Evolutionary conservation across 2,888 invertebrate species (phyloP), one percentile per base, ranked within the genome.

Genomic region (Acanthosepion lycidas): DNA sequence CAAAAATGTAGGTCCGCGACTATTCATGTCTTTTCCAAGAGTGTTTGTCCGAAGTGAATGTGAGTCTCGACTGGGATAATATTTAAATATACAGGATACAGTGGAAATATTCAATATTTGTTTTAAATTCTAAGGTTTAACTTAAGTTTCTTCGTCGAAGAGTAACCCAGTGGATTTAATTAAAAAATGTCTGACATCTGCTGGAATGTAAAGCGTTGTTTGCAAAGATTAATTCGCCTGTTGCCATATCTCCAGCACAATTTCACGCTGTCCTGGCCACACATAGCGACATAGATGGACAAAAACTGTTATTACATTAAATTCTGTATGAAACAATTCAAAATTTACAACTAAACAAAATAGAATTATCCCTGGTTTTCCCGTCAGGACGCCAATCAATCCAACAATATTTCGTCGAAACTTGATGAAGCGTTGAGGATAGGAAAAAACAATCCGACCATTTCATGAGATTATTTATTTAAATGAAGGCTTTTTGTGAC

Each of bases 261-360:
- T 78, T 78, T 78, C 33, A 78, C 78, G 78, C 78, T 33, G 15
- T n/a, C 15, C 5, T 78, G 78, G 78, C 78, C 15, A 15, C 78
- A n/a, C 78, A 78, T n/a, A 78, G 78, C 78, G 33, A 78, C 78
- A n/a, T n/a, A 78, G n/a, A 78, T 78, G 78, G 33, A n/a, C 15
- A 33, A 78, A 78, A n/a, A 15, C n/a, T 42, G 20, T n/a, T 78
- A n/a, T 78, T n/a, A 78, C 78, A 78, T 78, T 78, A 78, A n/a
- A 78, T n/a, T 33, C n/a, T 15, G 78, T 33, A 78, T 33, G 15
- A 78, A 78, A 78, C 78, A n/a, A n/a, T 78, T 33, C 5, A 78
- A 33, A 78, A 78, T 78, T 78, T n/a, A 78, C n/a, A 78, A 78
- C n/a, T n/a, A 78, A 78, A 78, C 78, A 78, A n/a, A 78, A 78